These are phyloP conservation scores for Hylomyscus alleni DNA, from an alignment of 2,797 vertebrate species.

Conservation along the genomic window DNA sequence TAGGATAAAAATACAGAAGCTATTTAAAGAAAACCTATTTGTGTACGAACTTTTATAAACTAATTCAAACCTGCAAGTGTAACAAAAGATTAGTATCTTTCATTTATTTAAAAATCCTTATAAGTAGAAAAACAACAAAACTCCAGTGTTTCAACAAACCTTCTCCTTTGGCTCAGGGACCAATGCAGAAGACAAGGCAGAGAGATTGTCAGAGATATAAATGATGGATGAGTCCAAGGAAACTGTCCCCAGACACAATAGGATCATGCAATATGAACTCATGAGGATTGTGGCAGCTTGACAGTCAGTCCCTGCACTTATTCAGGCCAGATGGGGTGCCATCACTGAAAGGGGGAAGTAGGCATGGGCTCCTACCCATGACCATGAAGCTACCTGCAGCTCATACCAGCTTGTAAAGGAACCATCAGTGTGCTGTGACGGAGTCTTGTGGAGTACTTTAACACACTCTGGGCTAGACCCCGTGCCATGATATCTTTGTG, in stretches of 20 bases:
- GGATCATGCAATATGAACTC: neutral
- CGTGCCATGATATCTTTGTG: neutral
- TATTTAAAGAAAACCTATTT: neutral
- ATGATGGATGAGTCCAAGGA: neutral
- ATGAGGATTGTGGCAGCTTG: neutral
- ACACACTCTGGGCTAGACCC: neutral
- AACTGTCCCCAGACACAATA: neutral
- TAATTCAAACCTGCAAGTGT: neutral
- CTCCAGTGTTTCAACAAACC: neutral
- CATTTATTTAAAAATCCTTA: neutral
- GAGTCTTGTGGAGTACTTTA: neutral
- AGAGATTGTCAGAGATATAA: neutral
- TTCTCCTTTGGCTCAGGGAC: neutral
- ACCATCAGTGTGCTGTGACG: neutral
- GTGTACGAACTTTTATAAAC: neutral
- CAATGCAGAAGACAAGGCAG: neutral
- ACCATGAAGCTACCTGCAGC: neutral
- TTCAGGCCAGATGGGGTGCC: neutral
- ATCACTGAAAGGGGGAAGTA: neutral
- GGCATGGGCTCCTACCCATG: neutral
- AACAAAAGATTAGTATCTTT: neutral
- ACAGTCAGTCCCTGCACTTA: neutral
- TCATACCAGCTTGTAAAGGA: neutral
- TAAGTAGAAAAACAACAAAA: neutral
- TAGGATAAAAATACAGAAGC: neutral